These are phyloP conservation scores for Oxyteleia sp. DNA, from an alignment of 2,888 invertebrate species.

Conservation along the genomic window DNA sequence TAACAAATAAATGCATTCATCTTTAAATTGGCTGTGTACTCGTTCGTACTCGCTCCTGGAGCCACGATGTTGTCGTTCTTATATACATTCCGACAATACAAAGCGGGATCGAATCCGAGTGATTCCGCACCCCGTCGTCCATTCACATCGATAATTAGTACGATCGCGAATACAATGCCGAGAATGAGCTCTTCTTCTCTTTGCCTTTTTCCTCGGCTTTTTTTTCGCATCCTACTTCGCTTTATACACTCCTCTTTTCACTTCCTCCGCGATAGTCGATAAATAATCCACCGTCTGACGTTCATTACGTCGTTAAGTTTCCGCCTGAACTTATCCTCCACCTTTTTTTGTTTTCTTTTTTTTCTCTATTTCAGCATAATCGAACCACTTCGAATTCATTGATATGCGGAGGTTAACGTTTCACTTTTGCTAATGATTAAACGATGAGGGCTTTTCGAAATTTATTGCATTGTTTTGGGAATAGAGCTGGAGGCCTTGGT, in stretches of 20 bases:
- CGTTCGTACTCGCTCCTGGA: constrained; percentile 37
- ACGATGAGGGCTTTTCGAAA: constrained; percentile 1
- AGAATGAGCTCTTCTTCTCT: constrained; percentile 66
- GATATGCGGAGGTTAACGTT: constrained; percentile 48
- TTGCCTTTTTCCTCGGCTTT: constrained; percentile 64
- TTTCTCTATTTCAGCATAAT: constrained; percentile 58
- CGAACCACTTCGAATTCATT: constrained; percentile 60
- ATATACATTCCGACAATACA: constrained; percentile 69
- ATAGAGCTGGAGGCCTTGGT: not conserved
- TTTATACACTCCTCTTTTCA: constrained; percentile 68
- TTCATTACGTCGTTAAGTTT: constrained; percentile 86
- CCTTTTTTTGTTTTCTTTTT: no score
- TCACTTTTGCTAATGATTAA: constrained; percentile 46
- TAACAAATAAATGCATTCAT: constrained; percentile 68
- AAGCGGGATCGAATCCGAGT: constrained; percentile 78
- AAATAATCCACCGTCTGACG: constrained; percentile 86
- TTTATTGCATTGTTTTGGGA: constrained; percentile 1
- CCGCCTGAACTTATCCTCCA: constrained; percentile 79
- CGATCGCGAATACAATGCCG: constrained; percentile 80
- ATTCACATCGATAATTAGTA: constrained; percentile 83
- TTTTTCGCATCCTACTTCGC: constrained; percentile 66
- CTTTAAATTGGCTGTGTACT: constrained; percentile 67
- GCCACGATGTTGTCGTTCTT: constrained; percentile 65
- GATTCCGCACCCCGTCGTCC: constrained; percentile 78
- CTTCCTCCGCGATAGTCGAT: constrained; percentile 78